phyloP scores from a whole-genome alignment of 1,140 invertebrate species.

The Drosophila burlai region DNA sequence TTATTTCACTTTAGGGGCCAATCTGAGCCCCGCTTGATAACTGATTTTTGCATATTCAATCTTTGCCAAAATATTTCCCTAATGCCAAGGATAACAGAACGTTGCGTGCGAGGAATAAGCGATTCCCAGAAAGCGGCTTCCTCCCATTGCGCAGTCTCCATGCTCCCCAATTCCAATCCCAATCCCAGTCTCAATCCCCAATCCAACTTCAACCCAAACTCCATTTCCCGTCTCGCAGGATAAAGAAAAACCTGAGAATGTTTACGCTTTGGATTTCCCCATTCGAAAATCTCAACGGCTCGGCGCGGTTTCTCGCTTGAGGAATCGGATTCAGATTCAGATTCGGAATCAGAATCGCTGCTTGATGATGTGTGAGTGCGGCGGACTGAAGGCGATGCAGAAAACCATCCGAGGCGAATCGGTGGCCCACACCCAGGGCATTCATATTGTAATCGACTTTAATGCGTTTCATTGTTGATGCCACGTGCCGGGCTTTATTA shows the following conservation, averaged over 20 bases:
- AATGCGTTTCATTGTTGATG: constrained; percentile 85
- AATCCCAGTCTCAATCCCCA: neutral
- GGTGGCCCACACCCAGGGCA: constrained; percentile 19
- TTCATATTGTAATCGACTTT: constrained; percentile 85
- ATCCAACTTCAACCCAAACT: neutral
- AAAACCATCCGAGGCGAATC: constrained; percentile 30
- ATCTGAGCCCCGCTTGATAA: neutral
- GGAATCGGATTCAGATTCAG: constrained; percentile 19
- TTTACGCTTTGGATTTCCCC: constrained; percentile 40
- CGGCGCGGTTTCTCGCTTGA: constrained; percentile 54
- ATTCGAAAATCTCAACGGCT: constrained; percentile 16
- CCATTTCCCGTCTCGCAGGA: neutral
- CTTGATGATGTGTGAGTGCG: constrained; percentile 56
- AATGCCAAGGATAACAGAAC: constrained; percentile 47
- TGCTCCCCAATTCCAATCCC: constrained; percentile 1
- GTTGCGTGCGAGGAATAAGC: constrained; percentile 44
- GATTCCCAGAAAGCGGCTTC: constrained; percentile 11
- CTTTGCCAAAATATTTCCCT: constrained; percentile 41
- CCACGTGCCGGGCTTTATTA: constrained; percentile 85
- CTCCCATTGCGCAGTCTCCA: constrained; percentile 42
- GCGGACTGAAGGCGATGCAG: constrained; percentile 23
- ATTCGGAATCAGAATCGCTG: constrained; percentile 20
- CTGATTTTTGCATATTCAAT: constrained; percentile 30
- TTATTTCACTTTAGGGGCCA: neutral
- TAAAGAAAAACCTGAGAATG: constrained; percentile 32